Evolutionary conservation across 2,113 vertebrate species (phyloP).

Genomic region (western clawed frog (Xenopus tropicalis)): DNA sequence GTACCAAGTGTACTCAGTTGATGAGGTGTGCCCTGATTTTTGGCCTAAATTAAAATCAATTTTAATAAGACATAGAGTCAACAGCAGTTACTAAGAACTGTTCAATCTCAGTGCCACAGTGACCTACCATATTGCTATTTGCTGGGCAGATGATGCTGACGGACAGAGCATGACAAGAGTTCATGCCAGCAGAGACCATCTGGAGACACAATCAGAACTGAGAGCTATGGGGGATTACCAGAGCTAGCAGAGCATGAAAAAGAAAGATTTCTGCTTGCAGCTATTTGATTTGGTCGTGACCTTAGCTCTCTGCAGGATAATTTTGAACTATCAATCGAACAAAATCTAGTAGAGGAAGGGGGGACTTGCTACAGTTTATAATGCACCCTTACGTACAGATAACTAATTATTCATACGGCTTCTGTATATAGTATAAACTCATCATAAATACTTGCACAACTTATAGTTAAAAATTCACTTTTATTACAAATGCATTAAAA

Average conservation of each 20-base stretch:
- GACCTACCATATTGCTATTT: constrained; percentile 7
- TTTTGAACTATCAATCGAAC: constrained; percentile 24
- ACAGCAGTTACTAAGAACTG: neutral
- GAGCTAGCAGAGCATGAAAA: constrained; percentile 29
- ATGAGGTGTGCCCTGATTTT: too few relatives aligned
- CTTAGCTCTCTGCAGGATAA: constrained; percentile 30
- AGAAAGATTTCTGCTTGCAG: constrained; percentile 20
- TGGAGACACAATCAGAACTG: constrained; percentile 24
- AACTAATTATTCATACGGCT: too few relatives aligned
- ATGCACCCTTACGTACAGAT: too few relatives aligned
- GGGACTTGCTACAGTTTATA: too few relatives aligned
- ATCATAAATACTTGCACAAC: too few relatives aligned
- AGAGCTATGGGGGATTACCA: constrained; percentile 15
- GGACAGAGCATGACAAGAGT: constrained; percentile 1
- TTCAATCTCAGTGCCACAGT: neutral
- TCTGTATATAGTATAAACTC: too few relatives aligned
- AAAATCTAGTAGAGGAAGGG: too few relatives aligned
- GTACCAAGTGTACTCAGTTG: too few relatives aligned
- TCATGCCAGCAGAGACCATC: constrained; percentile 15
- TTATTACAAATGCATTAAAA: too few relatives aligned
- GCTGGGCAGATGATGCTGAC: neutral
- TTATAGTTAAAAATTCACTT: too few relatives aligned
- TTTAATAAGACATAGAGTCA: neutral
- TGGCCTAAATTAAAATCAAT: too few relatives aligned
- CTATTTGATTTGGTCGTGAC: constrained; percentile 38